phyloP scores from a whole-genome alignment of 2,888 invertebrate genomes.

The Tetheella fluctuosa region DNA sequence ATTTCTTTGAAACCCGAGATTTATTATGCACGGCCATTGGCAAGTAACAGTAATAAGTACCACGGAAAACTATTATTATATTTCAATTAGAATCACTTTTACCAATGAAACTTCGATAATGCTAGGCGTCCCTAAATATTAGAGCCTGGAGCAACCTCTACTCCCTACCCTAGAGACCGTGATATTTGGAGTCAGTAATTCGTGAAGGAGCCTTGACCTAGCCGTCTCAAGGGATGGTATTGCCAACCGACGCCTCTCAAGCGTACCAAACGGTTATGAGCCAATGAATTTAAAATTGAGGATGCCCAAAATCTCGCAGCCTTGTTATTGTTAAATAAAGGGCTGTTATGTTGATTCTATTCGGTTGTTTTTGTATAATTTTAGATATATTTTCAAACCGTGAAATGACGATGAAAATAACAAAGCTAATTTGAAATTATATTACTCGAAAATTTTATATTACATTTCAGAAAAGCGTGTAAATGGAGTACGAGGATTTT shows the following conservation, averaged over 20 bases:
- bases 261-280: constrained; percentile 23
- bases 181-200: constrained; percentile 9
- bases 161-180: neutral
- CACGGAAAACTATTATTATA: too few species aligned
- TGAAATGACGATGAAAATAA: too few species aligned
- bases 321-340: neutral
- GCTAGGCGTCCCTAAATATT: neutral
- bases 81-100: too few species aligned
- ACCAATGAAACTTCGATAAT: neutral
- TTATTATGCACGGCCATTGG: too few species aligned
- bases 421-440: too few species aligned
- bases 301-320: neutral
- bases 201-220: constrained; percentile 4
- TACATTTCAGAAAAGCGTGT: too few species aligned
- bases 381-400: too few species aligned
- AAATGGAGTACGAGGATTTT: too few species aligned
- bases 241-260: constrained; percentile 1
- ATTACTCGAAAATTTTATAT: too few species aligned
- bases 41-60: too few species aligned
- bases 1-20: too few species aligned
- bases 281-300: constrained; percentile 29
- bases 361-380: neutral
- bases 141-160: neutral
- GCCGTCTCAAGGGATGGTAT: constrained; percentile 1
- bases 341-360: neutral